These are phyloP conservation scores for Pachypeltis micranthus DNA, from an alignment of 1,140 invertebrate species.

Conservation along the genomic window DNA sequence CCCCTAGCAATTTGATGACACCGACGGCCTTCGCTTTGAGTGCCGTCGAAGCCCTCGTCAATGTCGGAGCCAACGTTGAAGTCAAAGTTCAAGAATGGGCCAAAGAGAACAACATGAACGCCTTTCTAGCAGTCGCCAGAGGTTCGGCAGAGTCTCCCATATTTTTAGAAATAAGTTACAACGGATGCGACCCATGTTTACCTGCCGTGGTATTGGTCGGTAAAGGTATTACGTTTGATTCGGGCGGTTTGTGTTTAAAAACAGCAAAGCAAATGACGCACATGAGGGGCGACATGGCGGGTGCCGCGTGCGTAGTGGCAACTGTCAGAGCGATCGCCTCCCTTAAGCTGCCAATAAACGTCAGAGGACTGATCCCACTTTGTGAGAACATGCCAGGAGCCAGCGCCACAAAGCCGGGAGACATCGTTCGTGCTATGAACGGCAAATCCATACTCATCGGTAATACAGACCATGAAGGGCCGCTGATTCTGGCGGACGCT, in stretches of 20 bases:
- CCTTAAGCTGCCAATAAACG: conserved; percentile 44
- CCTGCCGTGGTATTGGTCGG: conserved; percentile 36
- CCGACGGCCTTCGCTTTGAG: conserved; percentile 45
- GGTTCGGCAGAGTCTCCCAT: conserved; percentile 49
- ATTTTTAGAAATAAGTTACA: conserved; percentile 33
- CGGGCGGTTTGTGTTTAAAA: conserved; percentile 51
- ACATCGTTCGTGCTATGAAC: conserved; percentile 51
- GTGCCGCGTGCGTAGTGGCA: conserved; percentile 46
- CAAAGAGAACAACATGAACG: conserved; percentile 45
- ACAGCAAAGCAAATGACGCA: conserved; percentile 42
- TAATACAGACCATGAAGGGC: conserved; percentile 54
- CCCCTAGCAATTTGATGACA: conserved; percentile 50
- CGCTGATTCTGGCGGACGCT: conserved; percentile 51
- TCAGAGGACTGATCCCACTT: conserved; percentile 43
- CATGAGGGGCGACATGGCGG: conserved; percentile 55
- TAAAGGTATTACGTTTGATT: conserved; percentile 54
- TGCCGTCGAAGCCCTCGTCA: conserved; percentile 36
- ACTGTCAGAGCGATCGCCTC: conserved; percentile 40
- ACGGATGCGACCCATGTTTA: conserved; percentile 35
- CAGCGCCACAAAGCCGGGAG: conserved; percentile 46
- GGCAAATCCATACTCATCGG: conserved; percentile 52
- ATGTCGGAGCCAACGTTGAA: conserved; percentile 37
- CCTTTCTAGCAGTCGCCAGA: conserved; percentile 46
- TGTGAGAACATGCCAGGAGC: conserved; percentile 53
- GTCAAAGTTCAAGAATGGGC: conserved; percentile 38